Evolutionary conservation across 2,888 invertebrate genomes (phyloP).

Genomic region (Calameuta idolon): DNA sequence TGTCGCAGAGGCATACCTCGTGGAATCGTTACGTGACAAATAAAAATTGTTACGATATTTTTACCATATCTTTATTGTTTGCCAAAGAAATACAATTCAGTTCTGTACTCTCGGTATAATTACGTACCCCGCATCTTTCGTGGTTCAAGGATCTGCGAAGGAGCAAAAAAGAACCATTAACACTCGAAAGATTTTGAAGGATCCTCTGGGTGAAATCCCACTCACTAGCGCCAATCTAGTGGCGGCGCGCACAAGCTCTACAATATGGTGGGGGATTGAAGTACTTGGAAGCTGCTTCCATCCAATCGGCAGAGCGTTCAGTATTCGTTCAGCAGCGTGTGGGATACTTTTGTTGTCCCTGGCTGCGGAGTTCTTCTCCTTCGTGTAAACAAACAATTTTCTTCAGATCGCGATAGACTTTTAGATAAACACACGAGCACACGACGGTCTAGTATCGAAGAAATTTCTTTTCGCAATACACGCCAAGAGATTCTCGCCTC

Average conservation of each 20-base stretch:
- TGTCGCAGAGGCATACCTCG: background rate
- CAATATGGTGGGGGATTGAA: background rate
- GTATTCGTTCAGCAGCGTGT: background rate
- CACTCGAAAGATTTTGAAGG: background rate
- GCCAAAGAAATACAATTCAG: background rate
- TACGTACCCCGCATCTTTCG: background rate
- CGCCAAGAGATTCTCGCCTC: background rate
- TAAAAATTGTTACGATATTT: background rate
- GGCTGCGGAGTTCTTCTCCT: background rate
- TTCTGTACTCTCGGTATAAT: background rate
- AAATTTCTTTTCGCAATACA: background rate
- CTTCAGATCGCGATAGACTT: background rate
- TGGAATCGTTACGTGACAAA: background rate
- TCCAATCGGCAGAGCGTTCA: background rate
- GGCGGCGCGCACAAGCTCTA: slow-evolving; percentile 25
- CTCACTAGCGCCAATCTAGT: slow-evolving; percentile 46
- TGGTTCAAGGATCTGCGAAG: background rate
- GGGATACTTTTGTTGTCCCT: background rate
- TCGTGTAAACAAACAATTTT: background rate
- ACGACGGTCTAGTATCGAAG: background rate
- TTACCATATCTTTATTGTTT: background rate
- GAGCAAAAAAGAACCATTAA: background rate
- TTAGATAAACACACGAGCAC: background rate
- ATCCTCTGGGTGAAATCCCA: slow-evolving; percentile 26
- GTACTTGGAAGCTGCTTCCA: background rate